phyloP scores from a whole-genome alignment of 2,113 vertebrate genomes.

The Rhipidura dahli region DNA sequence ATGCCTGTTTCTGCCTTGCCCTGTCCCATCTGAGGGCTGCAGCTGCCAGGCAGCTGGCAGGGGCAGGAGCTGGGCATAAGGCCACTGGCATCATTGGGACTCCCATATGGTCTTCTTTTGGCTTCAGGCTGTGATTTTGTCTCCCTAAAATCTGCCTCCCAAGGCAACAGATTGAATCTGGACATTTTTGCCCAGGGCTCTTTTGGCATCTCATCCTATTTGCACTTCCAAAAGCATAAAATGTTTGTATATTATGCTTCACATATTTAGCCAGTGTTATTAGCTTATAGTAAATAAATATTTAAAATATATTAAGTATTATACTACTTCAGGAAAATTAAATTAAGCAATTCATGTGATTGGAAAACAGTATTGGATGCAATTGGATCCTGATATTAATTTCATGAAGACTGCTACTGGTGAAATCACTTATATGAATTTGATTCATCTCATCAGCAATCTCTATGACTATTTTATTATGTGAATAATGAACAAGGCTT shows the following conservation, averaged over 20 bases:
- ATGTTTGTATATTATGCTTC: slow-evolving; percentile 1
- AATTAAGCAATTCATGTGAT: background rate
- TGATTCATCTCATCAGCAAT: background rate
- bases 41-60: background rate
- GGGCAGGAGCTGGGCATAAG: background rate
- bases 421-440: background rate
- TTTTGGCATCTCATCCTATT: slow-evolving; percentile 10
- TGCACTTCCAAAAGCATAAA: slow-evolving; percentile 24
- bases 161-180: slow-evolving; percentile 36
- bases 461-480: background rate
- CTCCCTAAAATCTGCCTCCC: background rate
- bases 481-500: background rate
- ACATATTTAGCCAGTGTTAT: background rate
- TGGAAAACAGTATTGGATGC: background rate
- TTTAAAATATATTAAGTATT: background rate
- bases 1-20: background rate
- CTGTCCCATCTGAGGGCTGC: background rate
- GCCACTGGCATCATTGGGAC: background rate
- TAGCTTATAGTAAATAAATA: background rate
- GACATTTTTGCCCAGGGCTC: slow-evolving; percentile 22
- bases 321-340: background rate
- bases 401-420: background rate
- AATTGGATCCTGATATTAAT: background rate
- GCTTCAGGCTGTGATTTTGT: background rate
- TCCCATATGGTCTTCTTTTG: slow-evolving; percentile 18